Conservation (phyloP, 1,140 invertebrate genomes). For the Drosophila micromelanica region DNA sequence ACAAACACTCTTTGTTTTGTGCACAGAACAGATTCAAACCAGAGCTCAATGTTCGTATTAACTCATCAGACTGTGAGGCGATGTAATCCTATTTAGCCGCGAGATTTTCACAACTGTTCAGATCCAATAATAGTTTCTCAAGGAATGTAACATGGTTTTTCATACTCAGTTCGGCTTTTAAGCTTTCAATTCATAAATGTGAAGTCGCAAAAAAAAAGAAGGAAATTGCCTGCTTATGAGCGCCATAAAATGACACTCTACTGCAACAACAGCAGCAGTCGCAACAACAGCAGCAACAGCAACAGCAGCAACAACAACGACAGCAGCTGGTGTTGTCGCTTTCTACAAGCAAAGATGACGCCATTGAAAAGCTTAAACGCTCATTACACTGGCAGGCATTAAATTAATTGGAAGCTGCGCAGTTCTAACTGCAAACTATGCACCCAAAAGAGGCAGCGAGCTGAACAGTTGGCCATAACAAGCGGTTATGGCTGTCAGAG, state of each 20-base stretch:
- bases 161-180: conserved; percentile 31
- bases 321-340: conserved; percentile 30
- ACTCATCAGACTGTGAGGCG: neutral
- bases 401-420: conserved; percentile 79
- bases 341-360: conserved; percentile 42
- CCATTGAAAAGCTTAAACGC: conserved; percentile 72
- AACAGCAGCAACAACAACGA: conserved; percentile 6
- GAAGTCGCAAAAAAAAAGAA: conserved; percentile 25
- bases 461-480: conserved; percentile 34
- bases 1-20: too few relatives aligned
- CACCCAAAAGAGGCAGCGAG: conserved; percentile 27
- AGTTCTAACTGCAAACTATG: conserved; percentile 49
- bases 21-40: too few relatives aligned
- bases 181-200: conserved; percentile 47
- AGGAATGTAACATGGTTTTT: conserved; percentile 16
- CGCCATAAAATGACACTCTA: conserved; percentile 42
- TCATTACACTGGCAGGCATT: conserved; percentile 78
- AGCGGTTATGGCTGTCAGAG: conserved; percentile 16
- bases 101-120: conserved; percentile 21
- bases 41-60: neutral
- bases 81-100: conserved; percentile 21
- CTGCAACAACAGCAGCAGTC: conserved; percentile 12
- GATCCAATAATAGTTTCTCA: conserved; percentile 15
- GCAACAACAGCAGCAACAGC: neutral
- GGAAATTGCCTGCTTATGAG: conserved; percentile 49